Evolutionary conservation across 2,888 invertebrate species (phyloP).

Genomic region (Leptothorax acervorum): DNA sequence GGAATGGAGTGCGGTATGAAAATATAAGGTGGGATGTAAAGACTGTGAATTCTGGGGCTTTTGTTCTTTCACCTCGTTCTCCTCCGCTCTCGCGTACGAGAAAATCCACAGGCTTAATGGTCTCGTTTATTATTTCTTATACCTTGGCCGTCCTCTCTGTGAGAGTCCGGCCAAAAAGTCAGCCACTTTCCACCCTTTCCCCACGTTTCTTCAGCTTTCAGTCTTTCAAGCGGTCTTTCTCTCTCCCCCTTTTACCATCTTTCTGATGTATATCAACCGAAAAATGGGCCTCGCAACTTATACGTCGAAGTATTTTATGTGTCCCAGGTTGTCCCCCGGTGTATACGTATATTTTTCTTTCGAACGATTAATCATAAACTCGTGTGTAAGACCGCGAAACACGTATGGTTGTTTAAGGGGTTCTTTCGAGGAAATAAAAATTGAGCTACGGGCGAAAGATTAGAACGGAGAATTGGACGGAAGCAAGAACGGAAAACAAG

Average conservation of each 20-base stretch:
- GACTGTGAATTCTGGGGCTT: conserved; percentile 76
- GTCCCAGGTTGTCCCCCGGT: neutral
- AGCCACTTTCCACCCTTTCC: conserved; percentile 69
- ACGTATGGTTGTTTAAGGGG: neutral
- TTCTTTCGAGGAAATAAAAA: conserved; percentile 34
- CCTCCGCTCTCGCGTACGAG: conserved; percentile 74
- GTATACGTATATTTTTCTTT: conserved; percentile 19
- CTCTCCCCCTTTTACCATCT: neutral
- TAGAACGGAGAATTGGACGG: conserved; percentile 32
- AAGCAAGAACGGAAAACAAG: conserved; percentile 19
- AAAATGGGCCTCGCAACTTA: conserved; percentile 35
- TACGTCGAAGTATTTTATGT: conserved; percentile 49
- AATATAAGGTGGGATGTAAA: conserved; percentile 76
- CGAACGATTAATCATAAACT: conserved; percentile 33
- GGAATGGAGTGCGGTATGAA: conserved; percentile 64
- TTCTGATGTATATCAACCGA: conserved; percentile 63
- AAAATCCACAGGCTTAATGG: conserved; percentile 82
- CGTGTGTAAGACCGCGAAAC: neutral
- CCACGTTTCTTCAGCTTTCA: conserved; percentile 67
- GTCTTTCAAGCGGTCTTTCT: conserved; percentile 55
- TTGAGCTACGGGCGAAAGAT: conserved; percentile 25
- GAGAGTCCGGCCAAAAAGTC: conserved; percentile 75
- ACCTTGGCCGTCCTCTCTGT: conserved; percentile 77
- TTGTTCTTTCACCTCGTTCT: conserved; percentile 75
- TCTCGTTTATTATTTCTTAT: conserved; percentile 84